phyloP scores from a whole-genome alignment of 2,797 vertebrate genomes.

The Xiphorhynchus erythropygius region DNA sequence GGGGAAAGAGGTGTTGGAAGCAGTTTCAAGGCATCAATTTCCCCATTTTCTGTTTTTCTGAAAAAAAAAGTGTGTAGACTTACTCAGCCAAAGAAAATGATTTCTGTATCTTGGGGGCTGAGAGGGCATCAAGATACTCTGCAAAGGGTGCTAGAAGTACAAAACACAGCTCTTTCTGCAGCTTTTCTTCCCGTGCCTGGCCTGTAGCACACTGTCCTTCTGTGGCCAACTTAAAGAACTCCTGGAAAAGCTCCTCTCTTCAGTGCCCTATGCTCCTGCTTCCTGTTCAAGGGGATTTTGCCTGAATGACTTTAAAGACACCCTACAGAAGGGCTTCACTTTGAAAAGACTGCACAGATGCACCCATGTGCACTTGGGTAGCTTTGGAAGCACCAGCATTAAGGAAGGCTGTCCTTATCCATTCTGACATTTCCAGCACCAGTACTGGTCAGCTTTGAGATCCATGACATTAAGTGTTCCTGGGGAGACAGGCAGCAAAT shows the following conservation, averaged over 20 bases:
- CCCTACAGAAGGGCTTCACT: background rate
- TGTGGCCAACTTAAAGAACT: background rate
- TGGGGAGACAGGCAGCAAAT: background rate
- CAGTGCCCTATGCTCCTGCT: background rate
- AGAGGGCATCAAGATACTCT: background rate
- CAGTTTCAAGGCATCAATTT: background rate
- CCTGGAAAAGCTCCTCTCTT: background rate
- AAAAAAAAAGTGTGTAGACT: background rate
- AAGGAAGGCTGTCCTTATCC: background rate
- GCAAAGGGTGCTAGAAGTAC: background rate
- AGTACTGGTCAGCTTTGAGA: background rate
- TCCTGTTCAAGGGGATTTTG: background rate
- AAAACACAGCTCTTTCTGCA: background rate
- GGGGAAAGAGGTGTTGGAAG: background rate
- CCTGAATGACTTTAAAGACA: background rate
- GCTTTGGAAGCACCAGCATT: background rate
- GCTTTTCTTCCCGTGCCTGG: background rate
- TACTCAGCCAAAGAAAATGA: conserved; percentile 41
- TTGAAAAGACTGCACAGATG: background rate
- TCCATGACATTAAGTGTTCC: background rate
- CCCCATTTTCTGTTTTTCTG: conserved; percentile 26
- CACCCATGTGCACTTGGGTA: rapidly evolving
- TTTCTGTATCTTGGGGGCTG: conserved; percentile 13
- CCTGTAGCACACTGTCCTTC: background rate
- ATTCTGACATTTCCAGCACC: background rate